Evolutionary conservation across 1,140 invertebrate species (phyloP).

Genomic region (Neocloeon triangulifer): DNA sequence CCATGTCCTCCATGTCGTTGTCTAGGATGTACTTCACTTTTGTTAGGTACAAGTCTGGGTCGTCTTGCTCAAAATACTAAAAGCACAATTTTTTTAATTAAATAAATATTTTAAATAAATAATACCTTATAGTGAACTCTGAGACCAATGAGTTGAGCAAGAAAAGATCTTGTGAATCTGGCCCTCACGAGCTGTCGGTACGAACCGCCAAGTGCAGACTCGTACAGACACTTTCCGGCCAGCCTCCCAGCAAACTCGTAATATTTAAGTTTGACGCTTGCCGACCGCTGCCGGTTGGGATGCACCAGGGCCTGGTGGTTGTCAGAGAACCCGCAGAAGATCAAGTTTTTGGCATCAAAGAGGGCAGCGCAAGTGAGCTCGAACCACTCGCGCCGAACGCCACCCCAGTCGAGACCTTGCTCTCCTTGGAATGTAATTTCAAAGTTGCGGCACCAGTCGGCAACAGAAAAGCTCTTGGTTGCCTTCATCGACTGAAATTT

Average conservation of each 20-base stretch:
- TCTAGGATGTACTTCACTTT: conserved; percentile 85
- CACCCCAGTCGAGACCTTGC: conserved; percentile 87
- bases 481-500: conserved; percentile 46
- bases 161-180: conserved; percentile 74
- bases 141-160: conserved; percentile 82
- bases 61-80: conserved; percentile 87
- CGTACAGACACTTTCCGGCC: conserved; percentile 84
- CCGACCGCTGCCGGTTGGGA: conserved; percentile 53
- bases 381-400: conserved; percentile 81
- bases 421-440: conserved; percentile 80
- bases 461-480: conserved; percentile 53
- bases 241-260: conserved; percentile 86
- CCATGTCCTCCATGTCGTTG: conserved; percentile 67
- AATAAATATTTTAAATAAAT: conserved; percentile 2
- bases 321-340: conserved; percentile 71
- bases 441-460: conserved; percentile 83
- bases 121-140: conserved; percentile 70
- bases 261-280: conserved; percentile 60
- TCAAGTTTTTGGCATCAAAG: conserved; percentile 59
- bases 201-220: conserved; percentile 66
- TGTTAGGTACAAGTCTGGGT: conserved; percentile 74
- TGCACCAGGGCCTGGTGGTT: conserved; percentile 70
- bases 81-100: conserved; percentile 15
- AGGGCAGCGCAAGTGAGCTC: conserved; percentile 65
- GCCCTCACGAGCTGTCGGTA: conserved; percentile 78